Evolutionary conservation across 2,888 invertebrate genomes (phyloP).

Genomic region (Artemia sinica): DNA sequence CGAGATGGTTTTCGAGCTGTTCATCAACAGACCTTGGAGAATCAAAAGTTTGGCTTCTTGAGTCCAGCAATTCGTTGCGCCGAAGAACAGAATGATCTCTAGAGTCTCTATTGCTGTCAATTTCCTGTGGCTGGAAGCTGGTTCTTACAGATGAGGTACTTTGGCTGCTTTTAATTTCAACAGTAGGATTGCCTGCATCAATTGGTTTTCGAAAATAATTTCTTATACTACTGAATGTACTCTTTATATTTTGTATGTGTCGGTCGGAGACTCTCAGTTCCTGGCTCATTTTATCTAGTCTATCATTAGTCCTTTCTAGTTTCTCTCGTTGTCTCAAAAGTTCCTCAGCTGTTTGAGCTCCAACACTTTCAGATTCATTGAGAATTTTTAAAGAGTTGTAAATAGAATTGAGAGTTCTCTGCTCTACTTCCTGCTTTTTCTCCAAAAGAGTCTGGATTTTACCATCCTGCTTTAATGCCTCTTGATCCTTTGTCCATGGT

Average conservation of each 20-base stretch:
- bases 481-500: not conserved
- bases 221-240: slow-evolving; percentile 87
- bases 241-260: slow-evolving; percentile 81
- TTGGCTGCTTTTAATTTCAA: slow-evolving; percentile 28
- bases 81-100: too few relatives aligned
- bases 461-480: slow-evolving; percentile 38
- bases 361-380: slow-evolving; percentile 80
- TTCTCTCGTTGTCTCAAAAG: slow-evolving; percentile 73
- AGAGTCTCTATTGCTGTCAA: not conserved
- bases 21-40: slow-evolving; percentile 18
- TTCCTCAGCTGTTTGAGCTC: slow-evolving; percentile 83
- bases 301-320: slow-evolving; percentile 65
- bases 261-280: slow-evolving; percentile 77
- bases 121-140: slow-evolving; percentile 1
- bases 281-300: slow-evolving; percentile 74
- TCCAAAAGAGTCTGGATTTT: slow-evolving; percentile 53
- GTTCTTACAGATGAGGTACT: slow-evolving; percentile 8
- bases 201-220: slow-evolving; percentile 70
- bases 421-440: slow-evolving; percentile 58
- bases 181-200: slow-evolving; percentile 28
- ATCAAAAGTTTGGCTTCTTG: slow-evolving; percentile 8
- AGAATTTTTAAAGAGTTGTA: slow-evolving; percentile 54
- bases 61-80: too few relatives aligned
- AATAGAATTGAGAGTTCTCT: slow-evolving; percentile 61
- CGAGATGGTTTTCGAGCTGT: slow-evolving; percentile 21